Percentiles rank a stretch among this genome's conserved stretches.
Evolutionary conservation across 2,113 vertebrate species (phyloP).

Genomic region (Nesogale talazaci): DNA sequence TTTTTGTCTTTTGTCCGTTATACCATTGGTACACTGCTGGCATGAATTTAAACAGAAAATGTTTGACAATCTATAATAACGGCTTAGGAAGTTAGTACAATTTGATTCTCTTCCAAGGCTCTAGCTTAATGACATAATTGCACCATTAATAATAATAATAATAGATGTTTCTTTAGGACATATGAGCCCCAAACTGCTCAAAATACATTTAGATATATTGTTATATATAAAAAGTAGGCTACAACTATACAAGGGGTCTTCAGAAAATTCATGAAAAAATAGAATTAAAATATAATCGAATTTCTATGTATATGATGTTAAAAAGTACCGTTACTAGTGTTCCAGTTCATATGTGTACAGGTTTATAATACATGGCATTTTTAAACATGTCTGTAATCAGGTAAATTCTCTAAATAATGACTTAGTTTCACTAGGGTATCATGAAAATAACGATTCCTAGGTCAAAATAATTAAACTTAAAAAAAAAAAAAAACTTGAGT

Average conservation of each 20-base stretch:
- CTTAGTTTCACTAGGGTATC: too few relatives aligned
- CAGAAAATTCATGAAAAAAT: too few relatives aligned
- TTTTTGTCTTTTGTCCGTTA: neutral
- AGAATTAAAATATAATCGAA: too few relatives aligned
- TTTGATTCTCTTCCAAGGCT: constrained; percentile 17
- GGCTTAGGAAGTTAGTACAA: neutral
- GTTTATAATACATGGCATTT: too few relatives aligned
- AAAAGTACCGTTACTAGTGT: too few relatives aligned
- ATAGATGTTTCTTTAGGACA: constrained; percentile 13
- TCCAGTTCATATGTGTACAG: too few relatives aligned
- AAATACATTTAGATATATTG: constrained; percentile 27
- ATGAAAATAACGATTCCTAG: too few relatives aligned
- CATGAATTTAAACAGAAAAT: constrained; percentile 47
- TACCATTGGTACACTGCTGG: neutral
- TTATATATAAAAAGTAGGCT: constrained; percentile 2
- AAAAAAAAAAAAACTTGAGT: too few relatives aligned
- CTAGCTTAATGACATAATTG: constrained; percentile 35
- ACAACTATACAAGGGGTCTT: neutral
- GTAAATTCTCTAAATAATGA: too few relatives aligned
- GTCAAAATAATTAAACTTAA: too few relatives aligned
- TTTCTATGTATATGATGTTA: too few relatives aligned
- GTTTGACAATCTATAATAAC: neutral
- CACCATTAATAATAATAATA: neutral
- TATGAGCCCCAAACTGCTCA: neutral
- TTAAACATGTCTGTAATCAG: too few relatives aligned